A percentile compares a stretch with the other conserved stretches of the same genome.
These are phyloP conservation scores for Branchipolynoe longqiensis DNA, from an alignment of 2,888 invertebrate genomes.

Conservation along the genomic window DNA sequence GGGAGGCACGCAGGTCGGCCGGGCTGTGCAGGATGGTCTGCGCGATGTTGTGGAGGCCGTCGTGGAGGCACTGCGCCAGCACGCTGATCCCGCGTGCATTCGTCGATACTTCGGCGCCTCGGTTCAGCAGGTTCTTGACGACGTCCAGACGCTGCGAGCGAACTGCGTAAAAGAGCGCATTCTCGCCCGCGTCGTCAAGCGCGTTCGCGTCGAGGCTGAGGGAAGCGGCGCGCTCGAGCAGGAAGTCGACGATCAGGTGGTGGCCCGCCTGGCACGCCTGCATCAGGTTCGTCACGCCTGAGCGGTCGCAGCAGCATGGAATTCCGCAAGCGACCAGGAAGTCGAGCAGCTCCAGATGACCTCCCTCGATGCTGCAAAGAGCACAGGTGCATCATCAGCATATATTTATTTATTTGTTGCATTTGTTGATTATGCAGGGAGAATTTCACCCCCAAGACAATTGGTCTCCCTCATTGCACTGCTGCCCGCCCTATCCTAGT, in stretches of 20 bases:
- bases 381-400: too few relatives aligned
- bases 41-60: conserved; percentile 60
- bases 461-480: too few relatives aligned
- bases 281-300: conserved; percentile 68
- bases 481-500: too few relatives aligned
- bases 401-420: too few relatives aligned
- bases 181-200: conserved; percentile 67
- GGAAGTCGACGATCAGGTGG: conserved; percentile 62
- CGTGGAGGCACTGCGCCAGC: conserved; percentile 60
- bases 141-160: conserved; percentile 61
- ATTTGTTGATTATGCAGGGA: too few relatives aligned
- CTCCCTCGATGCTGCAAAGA: conserved; percentile 67
- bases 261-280: conserved; percentile 68
- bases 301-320: conserved; percentile 58
- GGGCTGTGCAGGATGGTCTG: conserved; percentile 59
- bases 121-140: conserved; percentile 59
- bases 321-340: conserved; percentile 63
- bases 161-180: conserved; percentile 69
- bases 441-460: too few relatives aligned
- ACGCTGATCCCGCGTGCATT: conserved; percentile 63
- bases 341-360: conserved; percentile 65
- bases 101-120: conserved; percentile 60
- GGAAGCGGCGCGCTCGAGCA: conserved; percentile 60
- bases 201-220: conserved; percentile 65
- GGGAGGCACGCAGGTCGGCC: conserved; percentile 45